Evolutionary conservation across 2,888 invertebrate genomes (phyloP).

Genomic region (Drosophila infuscata): DNA sequence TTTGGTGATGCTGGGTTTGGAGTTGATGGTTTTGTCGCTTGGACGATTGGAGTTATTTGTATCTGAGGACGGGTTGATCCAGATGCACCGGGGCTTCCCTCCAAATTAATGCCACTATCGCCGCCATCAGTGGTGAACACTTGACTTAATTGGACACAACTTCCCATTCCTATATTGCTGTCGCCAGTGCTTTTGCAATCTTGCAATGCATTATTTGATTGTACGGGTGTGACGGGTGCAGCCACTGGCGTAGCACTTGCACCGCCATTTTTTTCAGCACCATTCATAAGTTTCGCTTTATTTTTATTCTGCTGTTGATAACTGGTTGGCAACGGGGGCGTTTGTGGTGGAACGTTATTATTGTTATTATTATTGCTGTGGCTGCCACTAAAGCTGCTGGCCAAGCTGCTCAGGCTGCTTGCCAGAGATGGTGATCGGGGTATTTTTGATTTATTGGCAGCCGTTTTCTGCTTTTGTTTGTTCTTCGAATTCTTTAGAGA

Average conservation of each 20-base stretch:
- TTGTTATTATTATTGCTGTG: conserved; percentile 52
- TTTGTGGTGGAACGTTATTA: conserved; percentile 79
- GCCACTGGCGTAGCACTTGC: conserved; percentile 42
- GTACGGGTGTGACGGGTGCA: conserved; percentile 42
- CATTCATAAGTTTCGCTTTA: conserved; percentile 80
- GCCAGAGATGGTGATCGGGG: conserved; percentile 82
- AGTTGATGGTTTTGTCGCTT: conserved; percentile 56
- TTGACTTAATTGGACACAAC: conserved; percentile 15
- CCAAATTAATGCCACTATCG: conserved; percentile 7
- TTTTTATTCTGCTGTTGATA: conserved; percentile 74
- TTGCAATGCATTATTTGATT: conserved; percentile 33
- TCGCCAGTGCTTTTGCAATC: conserved; percentile 33
- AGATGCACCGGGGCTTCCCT: conserved; percentile 30
- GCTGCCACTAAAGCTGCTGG: conserved; percentile 68
- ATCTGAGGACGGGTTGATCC: conserved; percentile 61
- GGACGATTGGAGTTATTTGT: conserved; percentile 40
- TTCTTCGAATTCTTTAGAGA: conserved; percentile 78
- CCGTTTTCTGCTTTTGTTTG: conserved; percentile 72
- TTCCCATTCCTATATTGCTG: conserved; percentile 39
- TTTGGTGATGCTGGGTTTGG: conserved; percentile 76
- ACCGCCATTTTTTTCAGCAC: conserved; percentile 58
- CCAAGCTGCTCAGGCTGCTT: conserved; percentile 76
- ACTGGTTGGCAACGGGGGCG: conserved; percentile 82
- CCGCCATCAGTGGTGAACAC: conserved; percentile 37
- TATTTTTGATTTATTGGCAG: conserved; percentile 80